phyloP scores from a whole-genome alignment of 2,888 invertebrate species.

The Philonicus albiceps region DNA sequence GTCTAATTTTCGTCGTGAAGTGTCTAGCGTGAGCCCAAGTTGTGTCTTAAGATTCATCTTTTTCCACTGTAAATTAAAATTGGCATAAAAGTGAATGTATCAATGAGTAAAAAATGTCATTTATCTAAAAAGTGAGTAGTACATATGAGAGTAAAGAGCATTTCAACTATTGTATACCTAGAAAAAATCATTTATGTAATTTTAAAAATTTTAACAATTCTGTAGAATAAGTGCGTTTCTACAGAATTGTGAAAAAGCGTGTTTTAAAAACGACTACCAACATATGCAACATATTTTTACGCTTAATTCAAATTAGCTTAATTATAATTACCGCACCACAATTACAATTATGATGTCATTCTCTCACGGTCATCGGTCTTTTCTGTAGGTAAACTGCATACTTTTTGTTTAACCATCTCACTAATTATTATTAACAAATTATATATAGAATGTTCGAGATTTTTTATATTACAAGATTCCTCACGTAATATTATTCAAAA shows the following conservation, averaged over 20 bases:
- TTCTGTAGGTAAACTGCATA: not conserved
- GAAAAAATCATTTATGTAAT: not conserved
- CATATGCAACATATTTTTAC: not conserved
- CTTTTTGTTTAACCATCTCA: not conserved
- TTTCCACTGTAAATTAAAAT: not conserved
- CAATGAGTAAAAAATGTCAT: conserved; percentile 3
- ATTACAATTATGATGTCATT: not conserved
- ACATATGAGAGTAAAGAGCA: too few relatives aligned
- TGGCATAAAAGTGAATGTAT: not conserved
- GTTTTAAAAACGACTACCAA: not conserved
- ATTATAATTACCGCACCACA: not conserved
- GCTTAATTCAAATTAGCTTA: not conserved
- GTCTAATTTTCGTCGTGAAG: not conserved
- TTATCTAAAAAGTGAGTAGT: not conserved
- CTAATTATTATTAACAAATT: not conserved
- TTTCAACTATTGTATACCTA: not conserved
- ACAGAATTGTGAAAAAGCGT: not conserved
- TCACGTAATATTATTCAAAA: too few relatives aligned
- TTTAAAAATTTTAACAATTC: too few relatives aligned
- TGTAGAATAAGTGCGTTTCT: too few relatives aligned
- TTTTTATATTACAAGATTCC: too few relatives aligned
- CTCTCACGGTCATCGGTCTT: not conserved
- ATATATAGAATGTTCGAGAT: not conserved
- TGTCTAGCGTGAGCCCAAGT: not conserved
- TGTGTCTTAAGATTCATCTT: not conserved